Conservation (phyloP, 2,797 vertebrate genomes). For the Acrossocheilus wenchowensis region DNA sequence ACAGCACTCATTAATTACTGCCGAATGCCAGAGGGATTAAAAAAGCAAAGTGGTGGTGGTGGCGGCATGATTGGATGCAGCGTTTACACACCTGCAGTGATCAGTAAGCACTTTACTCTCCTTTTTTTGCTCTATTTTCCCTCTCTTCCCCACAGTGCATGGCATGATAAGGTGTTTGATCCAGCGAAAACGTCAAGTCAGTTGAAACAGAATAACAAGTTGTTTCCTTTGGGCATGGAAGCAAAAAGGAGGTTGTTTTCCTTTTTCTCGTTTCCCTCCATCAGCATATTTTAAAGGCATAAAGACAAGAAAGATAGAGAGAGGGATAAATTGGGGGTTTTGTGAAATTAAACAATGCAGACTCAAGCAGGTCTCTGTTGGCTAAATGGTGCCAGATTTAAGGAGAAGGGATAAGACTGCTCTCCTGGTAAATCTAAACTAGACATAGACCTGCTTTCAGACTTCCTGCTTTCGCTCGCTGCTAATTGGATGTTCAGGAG, state of each 20-base stretch:
- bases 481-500: constrained; percentile 39
- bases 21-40: constrained; percentile 70
- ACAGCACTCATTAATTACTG: constrained; percentile 71
- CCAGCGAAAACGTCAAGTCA: constrained; percentile 76
- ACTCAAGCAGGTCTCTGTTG: constrained; percentile 63
- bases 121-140: constrained; percentile 44
- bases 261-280: constrained; percentile 57
- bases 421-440: constrained; percentile 36
- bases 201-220: constrained; percentile 74
- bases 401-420: constrained; percentile 57
- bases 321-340: constrained; percentile 73
- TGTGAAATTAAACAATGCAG: constrained; percentile 66
- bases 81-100: constrained; percentile 70
- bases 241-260: constrained; percentile 66
- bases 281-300: constrained; percentile 79
- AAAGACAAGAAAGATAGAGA: constrained; percentile 69
- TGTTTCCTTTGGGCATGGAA: constrained; percentile 69
- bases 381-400: constrained; percentile 71
- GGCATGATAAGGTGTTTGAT: constrained; percentile 77
- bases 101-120: constrained; percentile 70
- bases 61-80: constrained; percentile 64
- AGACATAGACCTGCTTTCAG: background rate
- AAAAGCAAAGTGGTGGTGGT: constrained; percentile 49
- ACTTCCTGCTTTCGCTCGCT: background rate
- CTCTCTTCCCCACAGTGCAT: constrained; percentile 34